Base-by-base conservation (phyloP, 2,888 invertebrate genomes). In the Brenthis hecate region DNA sequence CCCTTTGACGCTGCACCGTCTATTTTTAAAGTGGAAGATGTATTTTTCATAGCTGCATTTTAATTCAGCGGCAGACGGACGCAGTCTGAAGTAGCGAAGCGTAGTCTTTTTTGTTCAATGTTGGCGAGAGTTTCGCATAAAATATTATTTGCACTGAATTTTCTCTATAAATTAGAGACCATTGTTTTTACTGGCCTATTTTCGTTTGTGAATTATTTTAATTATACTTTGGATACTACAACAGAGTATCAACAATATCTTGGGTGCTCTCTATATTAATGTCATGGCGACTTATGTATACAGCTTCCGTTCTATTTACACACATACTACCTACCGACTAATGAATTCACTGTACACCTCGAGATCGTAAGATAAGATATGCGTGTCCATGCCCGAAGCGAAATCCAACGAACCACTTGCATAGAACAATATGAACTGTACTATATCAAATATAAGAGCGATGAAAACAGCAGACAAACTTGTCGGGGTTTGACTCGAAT, bases 241-340 rank as follows among this genome's bases (percentile, higher is more conserved):
- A 69, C 76, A 61, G 32, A 61, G 28, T 66, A 36, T 11, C 28
- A 14, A 61, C 55, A 67, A 67, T 67, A 61, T 56, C 66, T 51
- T 36, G 36, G 5, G 28, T 47, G 60, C n/a, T 19, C 76, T 75
- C 75, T 76, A 78, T 79, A 79, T 57, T 71, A 82, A 81, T 82
- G 85, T 83, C 81, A 82, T 81, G 76, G 78, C 79, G 80, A 77
- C 80, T 85, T 85, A 85, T 85, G 84, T 84, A 82, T 80, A 76
- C 74, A 74, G 84, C 85, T 90, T 91, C 91, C 91, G 91, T 90
- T 91, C 91, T 82, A 88, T 86, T 90, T 89, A 87, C 89, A 90
- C 87, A 88, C 82, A 87, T 87, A 85, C 82, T 83, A 78, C 78
- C 76, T 75, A 75, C 75, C 74, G 73, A 71, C 75, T 90, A 91